Conservation (phyloP, 2,797 vertebrate species). For the Syncerus caffer region DNA sequence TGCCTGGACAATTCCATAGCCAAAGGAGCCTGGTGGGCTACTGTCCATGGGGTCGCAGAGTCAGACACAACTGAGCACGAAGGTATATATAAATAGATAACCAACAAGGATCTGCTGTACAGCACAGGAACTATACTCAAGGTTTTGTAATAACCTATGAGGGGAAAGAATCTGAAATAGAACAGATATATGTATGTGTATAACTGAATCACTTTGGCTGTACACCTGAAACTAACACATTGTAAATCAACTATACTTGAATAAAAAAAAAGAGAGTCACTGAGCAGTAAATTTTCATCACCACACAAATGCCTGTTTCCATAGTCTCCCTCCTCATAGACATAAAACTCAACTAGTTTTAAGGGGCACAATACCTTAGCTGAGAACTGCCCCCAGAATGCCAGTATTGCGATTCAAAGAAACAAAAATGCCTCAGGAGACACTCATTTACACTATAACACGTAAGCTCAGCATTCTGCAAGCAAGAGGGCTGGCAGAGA, state of each 20-base stretch:
- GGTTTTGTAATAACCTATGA: background rate
- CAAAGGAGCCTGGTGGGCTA: background rate
- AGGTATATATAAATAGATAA: background rate
- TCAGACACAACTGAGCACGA: background rate
- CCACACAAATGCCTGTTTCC: background rate
- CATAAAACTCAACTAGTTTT: background rate
- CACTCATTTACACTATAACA: background rate
- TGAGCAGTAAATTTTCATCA: background rate
- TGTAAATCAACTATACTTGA: background rate
- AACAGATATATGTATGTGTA: background rate
- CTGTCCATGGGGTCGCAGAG: background rate
- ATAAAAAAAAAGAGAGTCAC: background rate
- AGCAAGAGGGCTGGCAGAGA: background rate
- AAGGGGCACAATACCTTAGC: background rate
- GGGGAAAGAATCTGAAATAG: background rate
- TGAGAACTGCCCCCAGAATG: background rate
- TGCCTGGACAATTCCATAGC: background rate
- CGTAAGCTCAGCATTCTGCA: background rate
- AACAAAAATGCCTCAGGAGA: background rate
- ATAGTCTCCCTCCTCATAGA: background rate
- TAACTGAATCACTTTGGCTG: background rate
- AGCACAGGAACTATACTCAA: background rate
- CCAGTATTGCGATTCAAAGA: background rate
- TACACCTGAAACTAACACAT: background rate
- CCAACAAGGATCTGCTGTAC: background rate